These are phyloP conservation scores for Ligdia adustata DNA, from an alignment of 2,888 invertebrate species.

Conservation along the genomic window DNA sequence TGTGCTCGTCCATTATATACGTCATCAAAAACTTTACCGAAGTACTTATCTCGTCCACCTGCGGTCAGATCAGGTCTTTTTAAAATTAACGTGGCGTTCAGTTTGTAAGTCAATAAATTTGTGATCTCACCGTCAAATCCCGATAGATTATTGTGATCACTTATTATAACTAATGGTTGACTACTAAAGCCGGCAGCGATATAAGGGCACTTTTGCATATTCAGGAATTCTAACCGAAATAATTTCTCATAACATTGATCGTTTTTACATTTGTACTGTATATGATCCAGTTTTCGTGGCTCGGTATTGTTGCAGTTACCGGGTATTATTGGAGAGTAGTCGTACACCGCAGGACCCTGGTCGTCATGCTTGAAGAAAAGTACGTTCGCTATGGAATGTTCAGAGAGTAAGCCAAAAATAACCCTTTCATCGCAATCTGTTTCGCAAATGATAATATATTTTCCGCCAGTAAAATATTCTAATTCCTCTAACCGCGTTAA, in stretches of 20 bases:
- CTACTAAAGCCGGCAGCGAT: neutral
- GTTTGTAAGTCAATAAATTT: neutral
- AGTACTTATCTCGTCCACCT: conserved; percentile 27
- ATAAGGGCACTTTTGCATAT: neutral
- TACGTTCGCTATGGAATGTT: neutral
- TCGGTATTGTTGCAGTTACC: neutral
- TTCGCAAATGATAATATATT: neutral
- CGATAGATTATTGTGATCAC: neutral
- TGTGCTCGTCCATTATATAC: neutral
- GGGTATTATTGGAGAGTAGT: neutral
- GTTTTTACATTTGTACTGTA: neutral
- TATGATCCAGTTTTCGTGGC: neutral
- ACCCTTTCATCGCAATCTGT: neutral
- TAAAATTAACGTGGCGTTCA: neutral
- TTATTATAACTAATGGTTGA: neutral
- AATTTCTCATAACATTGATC: neutral
- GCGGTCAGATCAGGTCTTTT: neutral
- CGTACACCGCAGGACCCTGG: neutral
- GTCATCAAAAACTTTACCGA: conserved; percentile 22
- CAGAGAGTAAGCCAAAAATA: neutral
- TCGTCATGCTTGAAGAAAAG: neutral
- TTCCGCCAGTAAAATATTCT: neutral
- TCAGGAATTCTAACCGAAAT: neutral
- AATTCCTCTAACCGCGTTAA: neutral
- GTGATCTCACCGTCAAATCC: neutral